Evolutionary conservation across 2,113 vertebrate genomes (phyloP), one percentile per base, ranked within the genome.

Genomic region (Sphaerodactylus townsendi): DNA sequence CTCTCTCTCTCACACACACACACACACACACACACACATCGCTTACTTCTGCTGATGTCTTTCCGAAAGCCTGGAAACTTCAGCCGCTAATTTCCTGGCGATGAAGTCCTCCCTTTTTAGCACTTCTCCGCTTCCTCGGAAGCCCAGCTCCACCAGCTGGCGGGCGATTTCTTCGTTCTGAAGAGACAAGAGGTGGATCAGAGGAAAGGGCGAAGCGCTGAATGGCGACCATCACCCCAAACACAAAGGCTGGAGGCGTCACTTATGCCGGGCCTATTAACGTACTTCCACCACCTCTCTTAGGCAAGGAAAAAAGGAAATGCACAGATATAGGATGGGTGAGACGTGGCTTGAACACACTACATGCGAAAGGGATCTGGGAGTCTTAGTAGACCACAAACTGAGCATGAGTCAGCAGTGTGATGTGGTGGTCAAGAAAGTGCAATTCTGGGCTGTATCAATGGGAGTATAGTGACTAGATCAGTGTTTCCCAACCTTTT

Each of bases 81-180:
- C 95, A 2, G 95, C 96, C 46, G 95, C 95, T 86, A 96, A 92
- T 88, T 96, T 98, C 88, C 87, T 94, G 74, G 95, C 95, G 93
- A 97, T 93, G 46, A 97, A 98, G 80, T 97, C 96, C 92, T 97
- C 95, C 84, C 95, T 96, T 88, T 91, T 97, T 82, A 97, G 91
- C 69, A 96, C 95, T 76, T 96, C 93, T 23, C 95, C 93, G 1
- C 95, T 96, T 75, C 96, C 96, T 56, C 95, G 86, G 94, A 96
- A 95, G 85, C 97, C 97, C 65, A 95, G 93, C 92, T 98, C 96
- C 94, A 98, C 97, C 95, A 97, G 81, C 95, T 96, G 96, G 82
- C 94, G 96, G 37, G 95, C 96, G 90, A 97, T 83, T 81, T 92
- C 93, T 92, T 96, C 93, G 88, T 95, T 96, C 97, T 98, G 85